Conservation (phyloP, 2,888 invertebrate genomes). For the Seira musarum region DNA sequence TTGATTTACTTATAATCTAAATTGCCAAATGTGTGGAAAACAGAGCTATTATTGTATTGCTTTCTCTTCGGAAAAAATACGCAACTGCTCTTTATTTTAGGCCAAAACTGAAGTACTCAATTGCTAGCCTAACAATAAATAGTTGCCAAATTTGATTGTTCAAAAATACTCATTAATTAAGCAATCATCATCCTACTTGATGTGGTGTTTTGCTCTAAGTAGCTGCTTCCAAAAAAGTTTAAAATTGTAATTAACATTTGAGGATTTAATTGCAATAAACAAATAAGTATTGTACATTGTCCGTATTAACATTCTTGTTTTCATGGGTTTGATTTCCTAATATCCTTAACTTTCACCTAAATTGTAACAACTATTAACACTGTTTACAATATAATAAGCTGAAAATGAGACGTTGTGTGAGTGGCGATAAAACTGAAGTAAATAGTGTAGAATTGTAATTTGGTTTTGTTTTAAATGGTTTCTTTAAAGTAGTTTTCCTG, state of each 20-base stretch:
- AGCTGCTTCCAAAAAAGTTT: neutral
- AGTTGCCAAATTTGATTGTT: neutral
- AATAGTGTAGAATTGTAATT: neutral
- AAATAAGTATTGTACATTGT: too few species aligned
- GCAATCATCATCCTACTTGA: too few species aligned
- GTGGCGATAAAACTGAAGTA: neutral
- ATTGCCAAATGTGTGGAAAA: too few species aligned
- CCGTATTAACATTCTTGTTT: neutral
- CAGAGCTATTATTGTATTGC: too few species aligned
- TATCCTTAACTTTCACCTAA: neutral
- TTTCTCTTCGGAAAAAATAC: too few species aligned
- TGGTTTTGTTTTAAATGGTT: constrained; percentile 16
- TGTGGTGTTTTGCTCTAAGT: too few species aligned
- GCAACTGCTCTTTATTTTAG: neutral
- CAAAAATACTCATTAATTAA: neutral
- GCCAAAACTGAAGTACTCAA: neutral
- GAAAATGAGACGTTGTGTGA: constrained; percentile 51
- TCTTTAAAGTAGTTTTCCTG: constrained; percentile 36
- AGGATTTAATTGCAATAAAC: neutral
- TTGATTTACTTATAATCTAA: too few species aligned
- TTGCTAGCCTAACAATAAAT: constrained; percentile 6
- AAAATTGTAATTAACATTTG: neutral
- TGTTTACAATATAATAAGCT: too few species aligned
- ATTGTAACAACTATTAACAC: too few species aligned
- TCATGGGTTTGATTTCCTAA: neutral